These are phyloP conservation scores for Hypomesus transpacificus DNA, from an alignment of 2,113 vertebrate species.

Conservation along the genomic window DNA sequence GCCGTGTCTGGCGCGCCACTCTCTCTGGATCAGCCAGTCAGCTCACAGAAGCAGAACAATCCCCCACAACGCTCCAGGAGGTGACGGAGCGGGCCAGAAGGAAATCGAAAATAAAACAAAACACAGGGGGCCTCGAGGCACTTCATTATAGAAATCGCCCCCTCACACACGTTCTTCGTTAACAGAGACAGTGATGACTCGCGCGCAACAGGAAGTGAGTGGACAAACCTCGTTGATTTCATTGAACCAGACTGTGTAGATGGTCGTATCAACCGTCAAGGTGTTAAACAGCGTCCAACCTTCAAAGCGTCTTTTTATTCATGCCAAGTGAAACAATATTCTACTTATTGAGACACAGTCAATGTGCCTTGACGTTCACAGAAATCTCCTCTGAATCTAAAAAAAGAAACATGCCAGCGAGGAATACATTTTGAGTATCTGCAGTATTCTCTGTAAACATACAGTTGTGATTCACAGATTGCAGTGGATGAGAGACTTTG, in stretches of 20 bases:
- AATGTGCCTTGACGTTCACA: not conserved
- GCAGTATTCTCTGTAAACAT: not conserved
- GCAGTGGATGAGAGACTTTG: not conserved
- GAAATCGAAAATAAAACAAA: conserved; percentile 20
- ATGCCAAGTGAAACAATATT: not conserved
- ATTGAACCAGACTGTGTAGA: conserved; percentile 11
- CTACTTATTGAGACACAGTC: not conserved
- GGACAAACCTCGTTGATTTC: conserved; percentile 38
- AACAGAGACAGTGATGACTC: conserved; percentile 41
- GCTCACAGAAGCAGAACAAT: conserved; percentile 59
- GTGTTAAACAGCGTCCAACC: too few species aligned
- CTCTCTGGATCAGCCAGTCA: conserved; percentile 60
- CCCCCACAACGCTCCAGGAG: conserved; percentile 49
- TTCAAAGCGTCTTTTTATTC: too few species aligned
- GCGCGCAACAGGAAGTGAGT: not conserved
- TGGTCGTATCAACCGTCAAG: not conserved
- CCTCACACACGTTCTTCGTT: conserved; percentile 36
- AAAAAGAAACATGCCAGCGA: not conserved
- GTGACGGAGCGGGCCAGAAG: conserved; percentile 50
- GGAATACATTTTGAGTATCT: not conserved
- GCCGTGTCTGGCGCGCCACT: conserved; percentile 43
- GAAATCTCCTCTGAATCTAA: not conserved
- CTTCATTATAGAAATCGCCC: conserved; percentile 45
- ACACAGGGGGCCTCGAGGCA: conserved; percentile 26
- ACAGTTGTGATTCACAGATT: not conserved